Base-by-base conservation (phyloP, 1,140 invertebrate genomes). In the Drosophila sp. region DNA sequence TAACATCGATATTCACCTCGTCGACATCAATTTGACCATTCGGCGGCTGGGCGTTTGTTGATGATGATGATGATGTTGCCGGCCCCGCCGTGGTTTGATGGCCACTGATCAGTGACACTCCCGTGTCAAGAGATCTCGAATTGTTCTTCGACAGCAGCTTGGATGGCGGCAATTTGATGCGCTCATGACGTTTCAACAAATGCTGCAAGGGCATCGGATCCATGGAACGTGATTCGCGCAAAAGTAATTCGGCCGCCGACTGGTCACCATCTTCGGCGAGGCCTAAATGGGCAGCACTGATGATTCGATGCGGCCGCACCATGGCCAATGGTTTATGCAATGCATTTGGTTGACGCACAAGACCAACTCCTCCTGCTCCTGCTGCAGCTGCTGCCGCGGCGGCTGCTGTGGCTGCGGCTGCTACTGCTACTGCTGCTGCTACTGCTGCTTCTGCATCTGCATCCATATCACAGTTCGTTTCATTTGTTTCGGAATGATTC, bases 381-480 rank as follows among this genome's bases (percentile, higher is more conserved):
- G 57, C 65, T 27, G 62, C 60, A 29, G 33, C 63, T 11, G 60
- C 54, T 68, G 60, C 17, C 3, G 8, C 35, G 3, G 35, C 8
- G 8, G 35, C 35, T 38, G 35, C 35, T 55, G 41, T 40, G 30
- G 60, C 63, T 50, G 62, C 66, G 50, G 50, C 76, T 63, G 29
- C 47, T 11, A 10, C 25, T 54, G 23, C 25, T 70, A 71, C 41
- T 58, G 60, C 38, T 70, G 72, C 63, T 58, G 57, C 44, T 66
- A 68, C 38, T 60, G 77, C 74, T 66, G 74, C 60, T 30, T 44
- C 71, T 68, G 68, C 66, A 76, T 63, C 80, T 60, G 79, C 76
- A 67, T 82, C 86, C 79, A 74, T 92, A 92, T 92, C 91, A 92
- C 91, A 92, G 90, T 86, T 91, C 73, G 79, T 92, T 89, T 92